phyloP scores from a whole-genome alignment of 1,140 invertebrate genomes.

The Chymomyza costata region DNA sequence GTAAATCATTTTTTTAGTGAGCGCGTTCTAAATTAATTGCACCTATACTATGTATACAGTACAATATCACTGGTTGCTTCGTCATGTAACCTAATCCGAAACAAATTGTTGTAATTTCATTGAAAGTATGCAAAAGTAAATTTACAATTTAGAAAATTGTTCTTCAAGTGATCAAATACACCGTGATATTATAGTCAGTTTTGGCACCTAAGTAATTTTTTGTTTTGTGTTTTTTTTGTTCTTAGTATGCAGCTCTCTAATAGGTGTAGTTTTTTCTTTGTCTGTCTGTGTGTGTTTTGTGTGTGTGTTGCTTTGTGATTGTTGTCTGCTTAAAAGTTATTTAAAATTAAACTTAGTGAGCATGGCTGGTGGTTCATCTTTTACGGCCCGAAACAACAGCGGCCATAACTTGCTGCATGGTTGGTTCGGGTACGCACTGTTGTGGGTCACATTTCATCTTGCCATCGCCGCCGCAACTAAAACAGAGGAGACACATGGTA shows the following conservation, averaged over 20 bases:
- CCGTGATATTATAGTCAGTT: constrained; percentile 23
- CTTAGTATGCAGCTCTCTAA: constrained; percentile 37
- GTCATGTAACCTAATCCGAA: constrained; percentile 71
- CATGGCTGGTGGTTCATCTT: constrained; percentile 78
- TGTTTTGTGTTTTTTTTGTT: constrained; percentile 21
- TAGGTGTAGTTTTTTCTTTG: constrained; percentile 50
- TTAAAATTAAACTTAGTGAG: constrained; percentile 74
- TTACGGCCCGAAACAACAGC: constrained; percentile 83
- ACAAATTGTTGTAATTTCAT: constrained; percentile 61
- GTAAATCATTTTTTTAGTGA: constrained; percentile 61
- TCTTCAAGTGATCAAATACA: constrained; percentile 32
- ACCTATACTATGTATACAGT: constrained; percentile 76
- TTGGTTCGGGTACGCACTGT: constrained; percentile 89
- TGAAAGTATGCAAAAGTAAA: constrained; percentile 51
- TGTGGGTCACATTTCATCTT: constrained; percentile 95
- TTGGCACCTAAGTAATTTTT: constrained; percentile 42
- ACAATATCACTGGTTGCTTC: constrained; percentile 76
- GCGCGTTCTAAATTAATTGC: constrained; percentile 75
- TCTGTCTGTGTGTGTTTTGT: constrained; percentile 39
- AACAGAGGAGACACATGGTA: constrained; percentile 11
- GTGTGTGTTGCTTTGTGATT: constrained; percentile 43
- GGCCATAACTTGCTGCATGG: constrained; percentile 91
- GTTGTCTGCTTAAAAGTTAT: constrained; percentile 72
- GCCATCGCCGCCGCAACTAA: constrained; percentile 89
- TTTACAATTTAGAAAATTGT: constrained; percentile 11